Percentiles rank a stretch among this genome's conserved stretches.
Conservation (phyloP, 2,797 vertebrate species). For the Gymnocypris eckloni region DNA sequence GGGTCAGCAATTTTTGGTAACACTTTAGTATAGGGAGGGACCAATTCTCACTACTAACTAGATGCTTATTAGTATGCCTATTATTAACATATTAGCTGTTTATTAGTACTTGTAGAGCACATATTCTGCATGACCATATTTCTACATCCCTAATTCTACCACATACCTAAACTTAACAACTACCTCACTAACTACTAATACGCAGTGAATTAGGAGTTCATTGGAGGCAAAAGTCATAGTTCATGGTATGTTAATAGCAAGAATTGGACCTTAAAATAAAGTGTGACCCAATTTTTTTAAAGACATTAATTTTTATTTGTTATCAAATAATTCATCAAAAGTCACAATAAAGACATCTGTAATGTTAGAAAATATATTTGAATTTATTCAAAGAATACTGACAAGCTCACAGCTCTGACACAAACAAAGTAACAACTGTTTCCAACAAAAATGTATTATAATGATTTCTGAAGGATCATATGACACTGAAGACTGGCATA, state of each 20-base stretch:
- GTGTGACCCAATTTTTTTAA: background rate
- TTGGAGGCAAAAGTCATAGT: background rate
- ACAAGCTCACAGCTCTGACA: background rate
- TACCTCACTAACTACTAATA: background rate
- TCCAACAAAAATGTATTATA: background rate
- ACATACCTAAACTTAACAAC: background rate
- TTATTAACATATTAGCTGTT: background rate
- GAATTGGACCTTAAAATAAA: too few relatives aligned
- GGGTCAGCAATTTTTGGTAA: background rate
- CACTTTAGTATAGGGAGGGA: background rate
- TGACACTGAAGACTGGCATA: too few relatives aligned
- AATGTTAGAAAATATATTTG: background rate
- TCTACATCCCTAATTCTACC: background rate
- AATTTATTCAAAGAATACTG: too few relatives aligned
- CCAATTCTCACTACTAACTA: background rate
- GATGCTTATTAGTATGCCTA: background rate
- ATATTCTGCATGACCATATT: background rate
- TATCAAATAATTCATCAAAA: background rate
- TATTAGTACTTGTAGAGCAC: background rate
- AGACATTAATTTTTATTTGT: background rate
- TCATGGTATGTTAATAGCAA: background rate
- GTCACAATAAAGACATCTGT: background rate
- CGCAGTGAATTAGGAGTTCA: background rate
- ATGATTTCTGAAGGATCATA: background rate
- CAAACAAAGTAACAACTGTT: background rate